Base-by-base conservation (phyloP, 2,888 invertebrate species). In the Phengaris arion region DNA sequence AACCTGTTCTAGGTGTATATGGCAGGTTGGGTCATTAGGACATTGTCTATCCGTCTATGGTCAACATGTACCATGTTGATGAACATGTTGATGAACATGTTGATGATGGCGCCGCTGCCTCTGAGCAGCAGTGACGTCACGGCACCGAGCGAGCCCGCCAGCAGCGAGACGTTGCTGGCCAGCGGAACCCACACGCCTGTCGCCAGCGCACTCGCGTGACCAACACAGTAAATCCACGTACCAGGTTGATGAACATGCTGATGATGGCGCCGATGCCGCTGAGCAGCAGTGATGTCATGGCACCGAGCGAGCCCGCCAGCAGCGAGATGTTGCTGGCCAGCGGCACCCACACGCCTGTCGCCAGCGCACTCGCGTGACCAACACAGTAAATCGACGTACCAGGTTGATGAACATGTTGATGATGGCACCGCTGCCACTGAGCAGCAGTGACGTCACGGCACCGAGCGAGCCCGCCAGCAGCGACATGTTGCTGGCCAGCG, bases 291-390 rank as follows among this genome's bases (percentile, higher is more conserved):
- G 98, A 98, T 3, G 98, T 91, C 78, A 98, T 95, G n/a, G 98
- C 97, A 3, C 98, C 97, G 12, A 98, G 92, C 0, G 98, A 96
- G 73, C 97, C 96, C 75, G 98, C 93, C 55, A 98, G 95, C 68
- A 99, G 94, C 10, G 97, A 97, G 82, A 98, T 95, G 90, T 99
- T 99, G 82, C 98, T 98, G 80, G 98, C 97, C n/a, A 98, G 94
- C 70, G 99, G 97, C 46, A 96, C 94, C 98, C 98, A 99, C 95
- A 98, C 85, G 70, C 91, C 89, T 1, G 98, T 97, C 75, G 98
- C 93, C 15, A 99, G 96, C 4, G 98, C 97, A 84, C 97, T 95
- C 75, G 92, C 0, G 97, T 98, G 74, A 98, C 98, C 75, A 99
- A 35, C 35, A 35, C 35, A 35, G 35, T 35, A 1, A 35, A 3